Evolutionary conservation across 2,888 invertebrate genomes (phyloP), one percentile per base, ranked within the genome.

Genomic region (Entomobrya proxima): DNA sequence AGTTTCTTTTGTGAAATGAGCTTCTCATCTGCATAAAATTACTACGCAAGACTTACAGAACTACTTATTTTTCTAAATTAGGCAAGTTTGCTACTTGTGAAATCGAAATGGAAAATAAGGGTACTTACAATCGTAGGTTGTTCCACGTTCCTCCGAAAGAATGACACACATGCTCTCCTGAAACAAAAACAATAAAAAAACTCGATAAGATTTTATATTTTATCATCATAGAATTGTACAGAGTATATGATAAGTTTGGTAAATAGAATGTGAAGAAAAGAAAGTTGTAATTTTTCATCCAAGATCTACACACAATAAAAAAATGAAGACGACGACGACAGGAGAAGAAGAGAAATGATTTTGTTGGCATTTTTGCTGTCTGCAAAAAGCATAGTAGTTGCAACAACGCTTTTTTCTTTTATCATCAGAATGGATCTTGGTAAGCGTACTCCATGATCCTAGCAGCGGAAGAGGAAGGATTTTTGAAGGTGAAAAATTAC

Each of bases 261-360:
- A n/a, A 37, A 18, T 67, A 35, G 2, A 64, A 58, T n/a, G 9
- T 15, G 21, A 40, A 44, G 9, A 69, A 40, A 69, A 18, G 24
- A 40, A 69, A 30, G 47, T 9, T 30, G 30, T 47, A 72, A 72
- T 72, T 44, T 72, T 30, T 50, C 44, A 44, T 72, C 74, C 30
- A 21, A 52, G 35, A 11, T 74, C 13, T 11, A 44, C 44, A 44
- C 44, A 15, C 7, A 74, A 52, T 52, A 74, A 24, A 52, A 74
- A 74, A 32, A 74, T 13, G 35, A 74, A 74, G 35, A 50, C 37
- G 69, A 80, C 40, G 80, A 76, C 69, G 69, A 69, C 78, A 67
- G 58, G 67, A 84, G 64, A 85, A 77, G 69, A 86, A 80, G 86
- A 86, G 52, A 86, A 86, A 86, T 86, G 86, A 81, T 81, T 58